Conservation (phyloP, 2,888 invertebrate species). For the Malthinus seriepunctatus region DNA sequence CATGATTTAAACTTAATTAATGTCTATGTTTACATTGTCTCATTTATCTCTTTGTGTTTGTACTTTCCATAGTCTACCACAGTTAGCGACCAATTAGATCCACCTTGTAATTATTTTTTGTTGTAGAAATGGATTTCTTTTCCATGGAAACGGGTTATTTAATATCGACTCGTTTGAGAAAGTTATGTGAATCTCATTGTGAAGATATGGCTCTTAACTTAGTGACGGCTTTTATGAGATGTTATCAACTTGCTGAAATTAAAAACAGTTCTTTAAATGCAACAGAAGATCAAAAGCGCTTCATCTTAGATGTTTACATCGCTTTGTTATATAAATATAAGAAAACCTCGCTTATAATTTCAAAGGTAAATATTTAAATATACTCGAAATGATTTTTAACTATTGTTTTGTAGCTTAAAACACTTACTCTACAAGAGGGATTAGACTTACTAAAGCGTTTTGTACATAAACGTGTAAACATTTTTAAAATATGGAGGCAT, state of each 20-base stretch:
- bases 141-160: conserved; percentile 62
- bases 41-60: no score
- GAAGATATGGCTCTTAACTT: conserved; percentile 65
- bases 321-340: conserved; percentile 56
- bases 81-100: no score
- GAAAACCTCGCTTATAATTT: conserved; percentile 24
- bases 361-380: conserved; percentile 25
- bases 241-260: conserved; percentile 46
- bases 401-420: conserved; percentile 56
- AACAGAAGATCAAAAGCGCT: conserved; percentile 58
- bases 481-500: conserved; percentile 61
- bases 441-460: conserved; percentile 60
- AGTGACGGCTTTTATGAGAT: conserved; percentile 57
- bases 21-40: no score
- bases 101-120: no score
- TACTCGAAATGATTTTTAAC: conserved; percentile 8
- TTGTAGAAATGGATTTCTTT: conserved; percentile 59
- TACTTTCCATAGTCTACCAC: no score
- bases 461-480: conserved; percentile 54
- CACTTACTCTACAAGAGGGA: conserved; percentile 59
- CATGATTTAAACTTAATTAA: no score
- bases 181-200: conserved; percentile 64
- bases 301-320: conserved; percentile 64
- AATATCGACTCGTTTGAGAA: conserved; percentile 62
- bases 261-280: conserved; percentile 49